phyloP scores from a whole-genome alignment of 2,888 invertebrate genomes.

The Lumbricus terrestris region DNA sequence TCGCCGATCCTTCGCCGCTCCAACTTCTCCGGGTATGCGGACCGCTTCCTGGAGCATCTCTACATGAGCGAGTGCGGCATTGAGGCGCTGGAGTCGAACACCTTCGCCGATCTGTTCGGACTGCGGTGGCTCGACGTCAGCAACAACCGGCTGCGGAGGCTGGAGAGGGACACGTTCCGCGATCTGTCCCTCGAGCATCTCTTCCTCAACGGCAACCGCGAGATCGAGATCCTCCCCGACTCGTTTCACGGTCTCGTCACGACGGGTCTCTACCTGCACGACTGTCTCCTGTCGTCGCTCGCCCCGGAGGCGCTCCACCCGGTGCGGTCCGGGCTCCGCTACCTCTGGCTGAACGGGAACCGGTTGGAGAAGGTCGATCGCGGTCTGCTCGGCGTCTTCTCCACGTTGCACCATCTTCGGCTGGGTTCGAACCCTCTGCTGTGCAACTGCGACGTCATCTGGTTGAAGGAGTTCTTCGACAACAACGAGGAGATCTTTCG shows the following conservation, averaged over 20 bases:
- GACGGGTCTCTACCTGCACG: conserved; percentile 54
- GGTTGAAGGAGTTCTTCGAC: conserved; percentile 53
- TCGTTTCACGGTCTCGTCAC: conserved; percentile 53
- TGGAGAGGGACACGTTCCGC: conserved; percentile 53
- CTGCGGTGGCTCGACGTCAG: conserved; percentile 55
- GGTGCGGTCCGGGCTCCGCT: conserved; percentile 50
- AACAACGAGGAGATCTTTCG: conserved; percentile 42
- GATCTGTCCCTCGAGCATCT: conserved; percentile 53
- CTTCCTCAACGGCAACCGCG: conserved; percentile 56
- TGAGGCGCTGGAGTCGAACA: conserved; percentile 50
- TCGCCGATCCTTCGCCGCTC: conserved; percentile 45
- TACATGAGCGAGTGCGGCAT: conserved; percentile 55
- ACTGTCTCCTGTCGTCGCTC: conserved; percentile 49
- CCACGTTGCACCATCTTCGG: conserved; percentile 49
- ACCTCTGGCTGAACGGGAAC: conserved; percentile 55
- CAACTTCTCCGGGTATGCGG: conserved; percentile 50
- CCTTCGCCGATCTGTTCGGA: conserved; percentile 51
- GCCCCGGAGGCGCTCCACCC: conserved; percentile 49
- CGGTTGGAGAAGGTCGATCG: conserved; percentile 49
- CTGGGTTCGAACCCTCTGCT: conserved; percentile 55
- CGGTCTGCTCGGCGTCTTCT: conserved; percentile 49
- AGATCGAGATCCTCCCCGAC: conserved; percentile 46
- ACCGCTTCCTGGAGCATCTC: conserved; percentile 48
- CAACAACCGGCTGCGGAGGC: conserved; percentile 50
- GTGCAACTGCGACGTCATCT: conserved; percentile 55